Evolutionary conservation across 2,797 vertebrate species (phyloP).

Genomic region (Numenius phaeopus): DNA sequence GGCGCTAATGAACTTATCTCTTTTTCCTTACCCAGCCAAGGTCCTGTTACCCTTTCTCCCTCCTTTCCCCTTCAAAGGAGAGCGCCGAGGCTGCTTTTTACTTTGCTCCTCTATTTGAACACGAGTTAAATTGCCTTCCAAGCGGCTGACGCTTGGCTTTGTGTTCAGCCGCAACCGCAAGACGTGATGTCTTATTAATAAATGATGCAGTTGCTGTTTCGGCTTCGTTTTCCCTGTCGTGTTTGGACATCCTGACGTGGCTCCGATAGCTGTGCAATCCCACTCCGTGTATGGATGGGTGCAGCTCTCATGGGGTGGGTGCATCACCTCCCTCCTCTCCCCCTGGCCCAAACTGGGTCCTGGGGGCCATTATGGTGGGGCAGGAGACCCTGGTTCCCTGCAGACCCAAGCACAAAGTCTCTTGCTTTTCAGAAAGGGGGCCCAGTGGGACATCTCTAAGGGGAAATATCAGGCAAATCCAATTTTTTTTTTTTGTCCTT

Average conservation of each 20-base stretch:
- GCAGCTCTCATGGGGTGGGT: not conserved
- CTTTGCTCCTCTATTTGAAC: not conserved
- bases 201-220: rapidly evolving
- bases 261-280: not conserved
- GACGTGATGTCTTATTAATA: not conserved
- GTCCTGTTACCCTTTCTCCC: not conserved
- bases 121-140: not conserved
- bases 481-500: rapidly evolving
- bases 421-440: not conserved
- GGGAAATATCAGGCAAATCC: not conserved
- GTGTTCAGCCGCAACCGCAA: not conserved
- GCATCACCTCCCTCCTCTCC: not conserved
- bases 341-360: not conserved
- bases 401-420: not conserved
- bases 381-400: rapidly evolving
- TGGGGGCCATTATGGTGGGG: not conserved
- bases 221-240: not conserved
- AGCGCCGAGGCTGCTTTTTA: not conserved
- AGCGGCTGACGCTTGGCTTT: not conserved
- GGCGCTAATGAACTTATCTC: not conserved
- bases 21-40: not conserved
- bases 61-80: not conserved
- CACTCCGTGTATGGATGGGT: rapidly evolving
- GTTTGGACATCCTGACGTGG: rapidly evolving
- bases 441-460: not conserved